Conservation (phyloP, 37 sponge, comb jelly and placozoan genomes). For the Dysidea cf. avara region DNA sequence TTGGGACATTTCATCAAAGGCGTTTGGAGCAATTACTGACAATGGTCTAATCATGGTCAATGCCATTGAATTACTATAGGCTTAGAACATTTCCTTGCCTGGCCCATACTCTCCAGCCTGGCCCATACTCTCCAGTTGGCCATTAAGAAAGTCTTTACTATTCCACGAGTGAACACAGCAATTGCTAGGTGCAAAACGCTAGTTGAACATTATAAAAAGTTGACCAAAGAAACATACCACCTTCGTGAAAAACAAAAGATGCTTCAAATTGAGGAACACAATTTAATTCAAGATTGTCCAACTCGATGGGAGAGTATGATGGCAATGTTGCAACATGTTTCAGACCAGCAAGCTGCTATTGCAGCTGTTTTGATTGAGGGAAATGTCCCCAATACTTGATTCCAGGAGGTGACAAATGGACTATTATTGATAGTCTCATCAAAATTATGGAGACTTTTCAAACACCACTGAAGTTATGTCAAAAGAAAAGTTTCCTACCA, state of each 20-base stretch:
- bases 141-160: background rate
- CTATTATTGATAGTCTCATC: background rate
- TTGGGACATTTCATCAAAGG: conserved; percentile 2
- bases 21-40: conserved; percentile 7
- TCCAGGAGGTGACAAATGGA: conserved; percentile 3
- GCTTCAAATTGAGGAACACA: conserved; percentile 9
- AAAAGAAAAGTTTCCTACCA: background rate
- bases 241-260: conserved; percentile 17
- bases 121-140: conserved; percentile 19
- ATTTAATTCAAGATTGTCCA: conserved; percentile 9
- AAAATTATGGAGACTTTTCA: background rate
- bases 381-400: background rate
- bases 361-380: conserved; percentile 18
- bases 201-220: conserved; percentile 11
- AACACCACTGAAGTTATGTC: background rate
- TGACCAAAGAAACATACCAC: conserved; percentile 12
- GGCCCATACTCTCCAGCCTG: too few relatives aligned
- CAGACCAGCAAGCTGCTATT: conserved; percentile 27
- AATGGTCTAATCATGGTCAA: background rate
- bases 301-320: conserved; percentile 26
- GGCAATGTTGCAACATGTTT: background rate
- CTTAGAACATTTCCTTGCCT: conserved; percentile 12
- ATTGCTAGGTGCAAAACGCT: conserved; percentile 19
- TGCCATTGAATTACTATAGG: conserved; percentile 1
- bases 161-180: background rate